These are phyloP conservation scores for Drosophila affinis DNA, from an alignment of 2,888 invertebrate species.

Conservation along the genomic window DNA sequence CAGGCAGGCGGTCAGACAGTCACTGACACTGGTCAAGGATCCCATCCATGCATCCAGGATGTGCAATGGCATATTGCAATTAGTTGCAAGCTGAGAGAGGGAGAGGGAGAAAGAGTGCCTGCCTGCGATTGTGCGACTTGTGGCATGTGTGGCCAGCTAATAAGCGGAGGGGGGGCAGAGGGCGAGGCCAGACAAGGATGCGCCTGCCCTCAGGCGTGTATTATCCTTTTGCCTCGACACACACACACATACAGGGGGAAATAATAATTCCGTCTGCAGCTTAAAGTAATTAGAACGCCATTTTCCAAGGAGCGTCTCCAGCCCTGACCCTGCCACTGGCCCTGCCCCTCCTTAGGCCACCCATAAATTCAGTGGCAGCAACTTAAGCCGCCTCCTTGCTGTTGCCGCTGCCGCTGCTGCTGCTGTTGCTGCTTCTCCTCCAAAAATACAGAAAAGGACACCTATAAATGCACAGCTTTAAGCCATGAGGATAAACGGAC, in stretches of 20 bases:
- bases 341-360: slow-evolving; percentile 11
- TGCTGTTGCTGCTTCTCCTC: slow-evolving; percentile 31
- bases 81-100: slow-evolving; percentile 54
- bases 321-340: not conserved
- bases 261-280: slow-evolving; percentile 64
- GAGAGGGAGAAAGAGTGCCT: not conserved
- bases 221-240: slow-evolving; percentile 39
- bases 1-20: not conserved
- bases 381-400: slow-evolving; percentile 59
- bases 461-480: slow-evolving; percentile 63
- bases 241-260: slow-evolving; percentile 45
- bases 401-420: slow-evolving; percentile 43
- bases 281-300: slow-evolving; percentile 77
- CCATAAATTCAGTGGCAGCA: slow-evolving; percentile 65
- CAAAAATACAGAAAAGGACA: slow-evolving; percentile 23
- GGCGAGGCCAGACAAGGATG: slow-evolving; percentile 11
- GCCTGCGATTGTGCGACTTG: slow-evolving; percentile 46
- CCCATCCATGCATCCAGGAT: slow-evolving; percentile 50
- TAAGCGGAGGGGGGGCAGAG: slow-evolving; percentile 44
- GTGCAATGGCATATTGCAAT: slow-evolving; percentile 76
- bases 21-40: slow-evolving; percentile 2
- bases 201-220: slow-evolving; percentile 16
- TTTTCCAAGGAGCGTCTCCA: slow-evolving; percentile 31
- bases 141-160: slow-evolving; percentile 61
- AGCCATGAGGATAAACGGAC: slow-evolving; percentile 61